Evolutionary conservation across 1,140 invertebrate species (phyloP), one percentile per base, ranked within the genome.

Genomic region (Caenorhabditis briggsae): DNA sequence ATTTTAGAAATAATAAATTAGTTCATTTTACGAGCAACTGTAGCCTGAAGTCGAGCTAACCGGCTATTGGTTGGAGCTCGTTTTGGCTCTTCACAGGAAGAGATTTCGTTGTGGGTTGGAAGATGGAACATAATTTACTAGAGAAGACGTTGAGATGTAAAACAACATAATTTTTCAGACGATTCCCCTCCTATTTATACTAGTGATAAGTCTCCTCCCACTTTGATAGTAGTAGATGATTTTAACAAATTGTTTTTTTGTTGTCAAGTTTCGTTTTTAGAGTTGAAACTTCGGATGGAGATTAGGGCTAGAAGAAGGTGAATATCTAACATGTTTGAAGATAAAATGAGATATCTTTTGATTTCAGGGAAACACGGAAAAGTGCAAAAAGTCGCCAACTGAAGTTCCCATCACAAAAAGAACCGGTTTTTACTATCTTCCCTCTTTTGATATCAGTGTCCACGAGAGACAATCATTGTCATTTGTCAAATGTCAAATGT

Each of bases 401-500:
- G 9, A 64, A 25, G 20, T 64, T 6, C 18, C 64, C 2, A 8
- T 43, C 33, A 16, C n/a, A 23, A 70, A n/a, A 70, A n/a, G n/a
- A 70, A 43, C 64, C 64, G 64, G 64, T 70, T 70, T 70, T 70
- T 18, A 12, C 20, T 33, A 33, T 33, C 8, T 16, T 25, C 59
- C 58, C 9, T 20, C 9, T 25, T 12, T 33, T 70, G 0, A n/a
- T 33, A 70, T 70, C 64, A 70, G 64, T 70, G 23, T 14, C 8
- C 43, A 70, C 33, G 20, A 23, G 20, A 20, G 41, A 43, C 64
- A 70, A n/a, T 14, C 64, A 43, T 8, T 70, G 64, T 70, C 64
- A 70, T 43, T 70, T 70, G 64, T n/a, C 41, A 70, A 70, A 70
- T 70, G 64, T 70, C 64, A 33, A 33, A 33, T 33, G 33, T 33